Base-by-base conservation (phyloP, 1,140 invertebrate genomes). In the Drosophila willistoni region DNA sequence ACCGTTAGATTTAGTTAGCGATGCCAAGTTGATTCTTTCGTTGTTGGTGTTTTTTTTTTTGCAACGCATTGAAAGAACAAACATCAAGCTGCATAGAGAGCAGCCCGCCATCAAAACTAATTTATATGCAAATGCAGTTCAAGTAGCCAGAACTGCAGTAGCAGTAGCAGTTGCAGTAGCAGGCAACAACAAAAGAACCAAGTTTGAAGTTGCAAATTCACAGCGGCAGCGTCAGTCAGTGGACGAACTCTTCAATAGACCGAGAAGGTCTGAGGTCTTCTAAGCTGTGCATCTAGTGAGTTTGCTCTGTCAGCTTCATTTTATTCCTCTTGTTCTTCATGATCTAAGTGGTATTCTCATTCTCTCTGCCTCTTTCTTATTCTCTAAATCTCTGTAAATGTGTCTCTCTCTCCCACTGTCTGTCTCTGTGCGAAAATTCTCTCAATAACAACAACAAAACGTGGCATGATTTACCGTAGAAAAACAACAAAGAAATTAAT, bases 71-170 rank as follows among this genome's bases (percentile, higher is more conserved):
- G 66, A 64, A 68, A 89, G 73, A 86, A 86, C 79, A 86, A 86
- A 87, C 83, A 86, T 83, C 79, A 87, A 86, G 79, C 79, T 79
- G 81, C 55, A 54, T 76, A 64, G 73, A 70, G 44, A 51, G 44
- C 14, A 51, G 64, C 71, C 60, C 71, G 75, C 82, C 87, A 86
- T 86, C 84, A 87, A 83, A 87, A 87, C 83, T 87, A 89, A 87
- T 87, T 87, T 87, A 87, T 83, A 89, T 87, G 83, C 83, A 87
- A 87, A 87, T 87, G 84, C 83, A 89, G 84, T 89, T 89, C 84
- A 87, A 89, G 84, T 87, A 87, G 83, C 73, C 71, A 51, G 44
- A 51, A 51, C 44, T 51, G 2, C 17, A 14, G n/a, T n/a, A 44
- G 41, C 41, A 51, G 44, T 22, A 29, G 29, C 44, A 51, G 44